Percentiles rank a stretch among this genome's conserved stretches.
These are phyloP conservation scores for Tiliacea citrago DNA, from an alignment of 2,888 invertebrate species.

Conservation along the genomic window DNA sequence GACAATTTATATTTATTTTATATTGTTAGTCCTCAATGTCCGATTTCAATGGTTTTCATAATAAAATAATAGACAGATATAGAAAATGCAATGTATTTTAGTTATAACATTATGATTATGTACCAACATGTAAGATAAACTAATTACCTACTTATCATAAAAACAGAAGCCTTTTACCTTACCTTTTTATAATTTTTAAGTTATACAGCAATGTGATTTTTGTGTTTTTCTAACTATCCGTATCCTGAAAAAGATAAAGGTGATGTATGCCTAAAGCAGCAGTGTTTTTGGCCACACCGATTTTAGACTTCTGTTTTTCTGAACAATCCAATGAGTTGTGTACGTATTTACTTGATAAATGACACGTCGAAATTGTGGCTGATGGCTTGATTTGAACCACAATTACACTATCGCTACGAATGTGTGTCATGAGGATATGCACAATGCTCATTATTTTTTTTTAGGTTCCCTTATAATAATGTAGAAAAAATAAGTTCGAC, in stretches of 20 bases:
- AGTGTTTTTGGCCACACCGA: constrained; percentile 13
- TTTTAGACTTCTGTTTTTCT: constrained; percentile 78
- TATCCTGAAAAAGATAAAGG: constrained; percentile 82
- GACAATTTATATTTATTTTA: constrained; percentile 12
- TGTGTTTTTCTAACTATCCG: constrained; percentile 87
- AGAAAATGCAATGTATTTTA: constrained; percentile 73
- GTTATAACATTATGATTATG: constrained; percentile 63
- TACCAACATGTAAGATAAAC: constrained; percentile 55
- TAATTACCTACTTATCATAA: constrained; percentile 57
- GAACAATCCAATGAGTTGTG: constrained; percentile 51
- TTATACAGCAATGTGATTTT: constrained; percentile 88
- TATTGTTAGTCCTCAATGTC: constrained; percentile 35
- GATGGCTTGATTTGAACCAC: constrained; percentile 34
- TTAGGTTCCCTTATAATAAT: constrained; percentile 32
- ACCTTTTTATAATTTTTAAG: constrained; percentile 77
- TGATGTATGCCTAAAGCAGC: constrained; percentile 56
- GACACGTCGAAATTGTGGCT: constrained; percentile 26
- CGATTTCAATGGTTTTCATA: constrained; percentile 28
- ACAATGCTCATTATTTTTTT: constrained; percentile 23
- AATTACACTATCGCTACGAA: constrained; percentile 15
- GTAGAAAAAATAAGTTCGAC: constrained; percentile 12
- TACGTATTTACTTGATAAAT: constrained; percentile 42
- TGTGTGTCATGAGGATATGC: constrained; percentile 36
- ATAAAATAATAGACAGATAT: constrained; percentile 74
- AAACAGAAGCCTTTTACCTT: constrained; percentile 85